A percentile compares a stretch with the other conserved stretches of the same genome.
These are phyloP conservation scores for Pachypsylla venusta DNA, from an alignment of 1,140 invertebrate genomes.

Conservation along the genomic window DNA sequence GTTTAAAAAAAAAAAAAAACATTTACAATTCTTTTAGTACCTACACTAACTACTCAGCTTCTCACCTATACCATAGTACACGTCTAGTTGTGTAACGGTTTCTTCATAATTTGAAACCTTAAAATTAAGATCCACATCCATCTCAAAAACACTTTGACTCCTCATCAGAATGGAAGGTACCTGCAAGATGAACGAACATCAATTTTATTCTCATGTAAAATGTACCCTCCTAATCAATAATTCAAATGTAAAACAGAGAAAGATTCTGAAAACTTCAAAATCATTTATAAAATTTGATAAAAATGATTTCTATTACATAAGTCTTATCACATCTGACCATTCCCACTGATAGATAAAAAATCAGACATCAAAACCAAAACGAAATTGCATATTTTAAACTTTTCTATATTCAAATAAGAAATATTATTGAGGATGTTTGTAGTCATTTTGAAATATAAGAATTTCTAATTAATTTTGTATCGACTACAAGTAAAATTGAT, in stretches of 20 bases:
- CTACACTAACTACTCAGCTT: no score
- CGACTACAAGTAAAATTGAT: no score
- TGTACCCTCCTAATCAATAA: background rate
- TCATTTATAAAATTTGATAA: background rate
- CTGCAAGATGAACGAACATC: background rate
- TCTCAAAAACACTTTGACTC: constrained; percentile 17
- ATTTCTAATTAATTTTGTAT: no score
- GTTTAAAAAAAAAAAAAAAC: no score
- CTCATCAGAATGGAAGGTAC: background rate
- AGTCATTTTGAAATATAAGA: no score
- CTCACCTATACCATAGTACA: constrained; percentile 83
- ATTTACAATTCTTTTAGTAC: no score
- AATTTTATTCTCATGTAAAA: background rate
- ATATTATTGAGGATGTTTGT: no score
- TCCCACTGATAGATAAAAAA: no score
- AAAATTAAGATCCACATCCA: constrained; percentile 28
- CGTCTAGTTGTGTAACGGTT: constrained; percentile 71
- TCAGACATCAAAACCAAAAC: no score
- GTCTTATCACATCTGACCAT: no score
- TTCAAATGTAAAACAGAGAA: background rate
- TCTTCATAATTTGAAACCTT: constrained; percentile 80
- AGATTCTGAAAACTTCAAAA: background rate
- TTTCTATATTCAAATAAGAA: no score
- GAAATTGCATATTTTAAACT: no score
- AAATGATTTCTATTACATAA: background rate